Conservation (phyloP, 2,113 vertebrate genomes). For the Xerus inauris region DNA sequence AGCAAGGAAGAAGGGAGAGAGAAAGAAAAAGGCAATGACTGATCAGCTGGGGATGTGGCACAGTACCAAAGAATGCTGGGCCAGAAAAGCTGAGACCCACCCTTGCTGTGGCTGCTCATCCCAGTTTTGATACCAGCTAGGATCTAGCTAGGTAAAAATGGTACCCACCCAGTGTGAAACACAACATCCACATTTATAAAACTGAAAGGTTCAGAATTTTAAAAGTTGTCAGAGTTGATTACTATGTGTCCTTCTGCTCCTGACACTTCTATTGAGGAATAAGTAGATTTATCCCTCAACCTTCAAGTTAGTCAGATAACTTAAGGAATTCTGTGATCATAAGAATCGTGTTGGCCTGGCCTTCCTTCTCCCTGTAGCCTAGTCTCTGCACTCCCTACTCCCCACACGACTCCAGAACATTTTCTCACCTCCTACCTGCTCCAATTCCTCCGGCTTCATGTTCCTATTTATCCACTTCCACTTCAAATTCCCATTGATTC, state of each 20-base stretch:
- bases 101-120: no score
- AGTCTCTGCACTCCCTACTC: background rate
- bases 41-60: background rate
- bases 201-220: background rate
- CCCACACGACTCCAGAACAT: background rate
- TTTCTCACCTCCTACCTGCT: background rate
- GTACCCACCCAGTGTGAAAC: background rate
- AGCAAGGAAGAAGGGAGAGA: background rate
- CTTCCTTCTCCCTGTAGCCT: background rate
- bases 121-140: background rate
- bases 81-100: no score
- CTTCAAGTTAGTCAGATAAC: background rate
- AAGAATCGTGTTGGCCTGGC: background rate
- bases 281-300: background rate
- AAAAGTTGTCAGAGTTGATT: background rate
- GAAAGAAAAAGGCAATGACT: background rate
- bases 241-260: background rate
- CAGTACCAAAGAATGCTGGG: background rate
- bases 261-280: background rate
- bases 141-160: background rate
- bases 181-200: slow-evolving; percentile 1
- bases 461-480: background rate
- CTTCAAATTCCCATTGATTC: background rate
- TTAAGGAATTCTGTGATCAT: background rate
- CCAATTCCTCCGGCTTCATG: background rate